phyloP scores from a whole-genome alignment of 2,888 invertebrate genomes.

The Neoscelio sp. region DNA sequence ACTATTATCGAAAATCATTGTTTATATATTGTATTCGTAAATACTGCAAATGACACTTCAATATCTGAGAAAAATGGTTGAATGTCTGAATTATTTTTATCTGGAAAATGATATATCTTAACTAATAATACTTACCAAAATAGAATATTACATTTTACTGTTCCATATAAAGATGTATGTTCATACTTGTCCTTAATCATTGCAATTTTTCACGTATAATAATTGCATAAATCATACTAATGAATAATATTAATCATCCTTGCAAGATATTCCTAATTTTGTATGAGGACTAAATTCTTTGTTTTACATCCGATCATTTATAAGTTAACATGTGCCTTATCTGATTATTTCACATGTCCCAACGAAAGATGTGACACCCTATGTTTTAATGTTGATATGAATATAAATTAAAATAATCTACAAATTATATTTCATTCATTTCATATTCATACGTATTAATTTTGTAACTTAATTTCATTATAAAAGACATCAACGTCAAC shows the following conservation, averaged over 20 bases:
- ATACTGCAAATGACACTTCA: too few relatives aligned
- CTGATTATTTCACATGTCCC: constrained; percentile 46
- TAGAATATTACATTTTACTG: too few relatives aligned
- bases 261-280: not conserved
- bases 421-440: constrained; percentile 57
- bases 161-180: too few relatives aligned
- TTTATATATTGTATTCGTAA: too few relatives aligned
- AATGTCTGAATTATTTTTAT: too few relatives aligned
- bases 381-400: constrained; percentile 47
- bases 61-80: too few relatives aligned
- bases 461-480: constrained; percentile 46
- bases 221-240: constrained; percentile 13
- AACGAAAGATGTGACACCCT: constrained; percentile 15
- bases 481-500: constrained; percentile 41
- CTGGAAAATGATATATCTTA: too few relatives aligned
- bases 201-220: not conserved
- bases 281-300: constrained; percentile 24
- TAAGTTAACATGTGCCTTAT: constrained; percentile 52
- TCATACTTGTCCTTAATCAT: too few relatives aligned
- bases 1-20: too few relatives aligned
- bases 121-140: too few relatives aligned
- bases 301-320: constrained; percentile 35
- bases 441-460: constrained; percentile 52
- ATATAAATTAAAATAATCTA: constrained; percentile 50
- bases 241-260: constrained; percentile 9